A percentile compares a stretch with the other conserved stretches of the same genome.
Evolutionary conservation across 2,797 vertebrate genomes (phyloP).

Genomic region (Sebastes matsubarae): DNA sequence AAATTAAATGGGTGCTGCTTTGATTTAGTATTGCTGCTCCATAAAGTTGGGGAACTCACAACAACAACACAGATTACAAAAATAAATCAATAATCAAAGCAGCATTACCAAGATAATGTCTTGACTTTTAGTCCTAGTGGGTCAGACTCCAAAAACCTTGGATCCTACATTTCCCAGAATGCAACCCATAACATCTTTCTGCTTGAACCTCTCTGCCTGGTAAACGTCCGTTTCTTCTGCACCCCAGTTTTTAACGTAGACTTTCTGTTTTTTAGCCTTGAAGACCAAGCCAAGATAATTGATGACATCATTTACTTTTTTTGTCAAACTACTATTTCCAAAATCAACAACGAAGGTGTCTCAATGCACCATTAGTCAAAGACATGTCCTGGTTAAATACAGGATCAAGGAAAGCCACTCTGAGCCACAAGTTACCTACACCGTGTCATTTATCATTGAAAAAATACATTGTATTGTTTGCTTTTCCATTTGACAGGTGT

Average conservation of each 20-base stretch:
- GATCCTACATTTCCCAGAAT: background rate
- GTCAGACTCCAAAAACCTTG: background rate
- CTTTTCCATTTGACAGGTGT: slow-evolving; percentile 51
- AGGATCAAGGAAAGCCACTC: background rate
- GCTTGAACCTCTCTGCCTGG: background rate
- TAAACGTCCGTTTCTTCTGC: background rate
- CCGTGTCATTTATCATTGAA: background rate
- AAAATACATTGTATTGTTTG: background rate
- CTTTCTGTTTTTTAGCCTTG: background rate
- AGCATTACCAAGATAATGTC: rapidly evolving
- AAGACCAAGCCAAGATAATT: no score
- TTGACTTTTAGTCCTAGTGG: background rate
- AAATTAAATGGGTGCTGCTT: no score
- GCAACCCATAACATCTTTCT: background rate
- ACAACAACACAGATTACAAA: no score
- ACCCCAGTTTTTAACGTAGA: background rate
- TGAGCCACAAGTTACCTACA: background rate
- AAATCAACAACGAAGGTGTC: background rate
- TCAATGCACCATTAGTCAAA: background rate
- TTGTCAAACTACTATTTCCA: background rate
- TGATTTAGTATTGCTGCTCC: no score
- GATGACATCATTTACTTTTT: background rate
- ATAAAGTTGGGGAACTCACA: no score
- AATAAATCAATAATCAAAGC: no score
- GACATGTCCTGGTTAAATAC: background rate